Percentiles rank a stretch among this genome's conserved stretches.
phyloP scores from a whole-genome alignment of 1,140 invertebrate species.

The Leptestheria dahalacensis region DNA sequence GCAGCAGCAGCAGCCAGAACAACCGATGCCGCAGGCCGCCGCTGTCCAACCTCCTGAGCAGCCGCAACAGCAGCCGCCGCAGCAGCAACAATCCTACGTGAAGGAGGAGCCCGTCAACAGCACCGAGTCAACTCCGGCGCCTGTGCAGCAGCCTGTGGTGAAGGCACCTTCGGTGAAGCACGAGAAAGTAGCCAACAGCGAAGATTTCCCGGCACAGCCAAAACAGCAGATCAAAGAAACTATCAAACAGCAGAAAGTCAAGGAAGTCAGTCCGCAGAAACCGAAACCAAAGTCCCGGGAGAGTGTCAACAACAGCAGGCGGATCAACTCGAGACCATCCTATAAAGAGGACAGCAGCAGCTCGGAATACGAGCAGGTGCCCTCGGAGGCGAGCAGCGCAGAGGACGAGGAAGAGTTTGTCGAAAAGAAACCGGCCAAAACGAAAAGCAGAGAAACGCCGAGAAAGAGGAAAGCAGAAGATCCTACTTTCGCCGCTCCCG shows the following conservation, averaged over 20 bases:
- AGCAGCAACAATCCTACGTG: not conserved
- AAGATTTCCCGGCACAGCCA: too few species aligned
- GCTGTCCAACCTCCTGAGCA: conserved; percentile 2
- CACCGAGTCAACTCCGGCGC: too few species aligned
- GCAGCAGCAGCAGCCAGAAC: conserved; percentile 10
- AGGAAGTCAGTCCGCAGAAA: conserved; percentile 4
- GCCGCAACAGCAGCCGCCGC: not conserved
- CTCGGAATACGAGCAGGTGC: not conserved
- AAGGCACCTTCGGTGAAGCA: too few species aligned
- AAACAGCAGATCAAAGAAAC: too few species aligned
- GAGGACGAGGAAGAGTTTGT: not conserved
- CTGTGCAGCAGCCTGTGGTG: too few species aligned
- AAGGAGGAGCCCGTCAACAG: too few species aligned
- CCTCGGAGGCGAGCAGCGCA: not conserved
- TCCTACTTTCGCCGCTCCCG: not conserved
- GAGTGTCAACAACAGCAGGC: not conserved
- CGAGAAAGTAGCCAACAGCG: too few species aligned
- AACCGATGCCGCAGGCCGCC: conserved; percentile 18
- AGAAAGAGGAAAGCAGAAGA: conserved; percentile 1
- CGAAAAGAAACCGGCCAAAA: not conserved
- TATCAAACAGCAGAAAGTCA: too few species aligned
- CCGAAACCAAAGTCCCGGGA: conserved; percentile 7
- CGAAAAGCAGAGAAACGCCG: not conserved
- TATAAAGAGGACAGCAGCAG: conserved; percentile 6
- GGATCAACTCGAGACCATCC: not conserved